Evolutionary conservation across 2,113 vertebrate species (phyloP), one percentile per base, ranked within the genome.

Genomic region (Climacteris rufus): DNA sequence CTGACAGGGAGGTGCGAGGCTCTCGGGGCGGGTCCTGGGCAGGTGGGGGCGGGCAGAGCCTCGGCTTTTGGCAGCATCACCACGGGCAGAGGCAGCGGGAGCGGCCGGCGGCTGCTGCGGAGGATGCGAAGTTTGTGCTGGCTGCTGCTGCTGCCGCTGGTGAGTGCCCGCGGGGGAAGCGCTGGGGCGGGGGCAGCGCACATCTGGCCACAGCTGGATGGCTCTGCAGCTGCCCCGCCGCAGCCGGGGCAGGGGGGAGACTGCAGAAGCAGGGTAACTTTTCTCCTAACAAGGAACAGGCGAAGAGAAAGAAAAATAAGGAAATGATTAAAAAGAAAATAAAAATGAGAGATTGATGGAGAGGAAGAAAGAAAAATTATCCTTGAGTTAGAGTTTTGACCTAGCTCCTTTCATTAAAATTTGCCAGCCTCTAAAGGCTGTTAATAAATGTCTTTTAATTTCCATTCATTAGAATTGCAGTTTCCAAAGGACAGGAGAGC

Each of bases 81-180:
- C 11, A 4, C 9, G 3, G 31, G 50, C 81, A 27, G 70, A 71
- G 64, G 50, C 81, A 27, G 70, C 68, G 64, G 63, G 70, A 35
- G 61, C 35, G 7, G 64, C 53, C 44, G 54, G 64, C 19, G 15
- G 66, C 50, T 25, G 90, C 93, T 16, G 93, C 47, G 4, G 80
- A 94, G 59, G 94, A 97, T 97, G 96, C 20, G 23, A 89, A 95
- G 66, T 97, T 95, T 96, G 87, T 17, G 63, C 63, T 95, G 96
- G 81, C 15, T 87, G 72, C 27, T 89, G 59, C 69, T 95, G 50
- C 87, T 96, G 0, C 93, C 97, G 30, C 90, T 91, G 96, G 97
- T 97, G 91, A 97, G 94, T 10, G 61, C 30, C 78, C 52, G 25
- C 30, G 39, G 69, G 18, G 11, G 22, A 9, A 10, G 6, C 25